Base-by-base conservation (phyloP, 2,113 vertebrate species). In the Onychostruthus taczanowskii region DNA sequence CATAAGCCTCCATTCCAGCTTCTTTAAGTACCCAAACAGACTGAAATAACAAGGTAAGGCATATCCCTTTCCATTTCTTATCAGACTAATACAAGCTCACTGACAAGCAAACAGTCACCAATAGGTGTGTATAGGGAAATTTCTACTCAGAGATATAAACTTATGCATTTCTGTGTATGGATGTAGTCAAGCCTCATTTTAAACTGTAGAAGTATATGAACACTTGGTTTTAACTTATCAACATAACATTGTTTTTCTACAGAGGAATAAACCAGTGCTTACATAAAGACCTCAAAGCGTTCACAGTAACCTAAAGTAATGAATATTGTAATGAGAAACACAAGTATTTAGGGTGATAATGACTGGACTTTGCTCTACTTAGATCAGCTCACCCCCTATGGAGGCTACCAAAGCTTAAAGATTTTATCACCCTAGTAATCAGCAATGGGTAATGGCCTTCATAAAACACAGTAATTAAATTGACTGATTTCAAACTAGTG, bases 271-370 rank as follows among this genome's bases (percentile, higher is more conserved):
- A 63, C 49, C 50, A 73, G 61, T 30, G 67, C 90, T 96, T 91
- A 84, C 82, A 88, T 79, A 94, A 95, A 94, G 91, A 85, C 94
- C 84, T 94, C 86, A 85, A 89, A 84, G 93, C 91, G 6, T 73
- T 90, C 74, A 87, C 75, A 84, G 88, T 81, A 96, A 95, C 91
- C 80, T 69, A 69, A 64, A 87, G 90, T 93, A 97, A 96, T 90
- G 91, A 95, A 97, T 95, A 96, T 88, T 96, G 85, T 98, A 98
- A 98, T 97, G 97, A 98, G 97, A 98, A 98, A 97, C 97, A 97
- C 89, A 94, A 94, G 97, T 43, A 87, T 95, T 92, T 91, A 53
- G 89, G 93, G 95, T 93, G 96, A 96, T 96, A 94, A 89, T 97
- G 96, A 91, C 95, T 94, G 97, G 96, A 97, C 94, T 82, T 91